A percentile compares a stretch with the other conserved stretches of the same genome.
phyloP scores from a whole-genome alignment of 2,113 vertebrate species.

The Capra hircus region DNA sequence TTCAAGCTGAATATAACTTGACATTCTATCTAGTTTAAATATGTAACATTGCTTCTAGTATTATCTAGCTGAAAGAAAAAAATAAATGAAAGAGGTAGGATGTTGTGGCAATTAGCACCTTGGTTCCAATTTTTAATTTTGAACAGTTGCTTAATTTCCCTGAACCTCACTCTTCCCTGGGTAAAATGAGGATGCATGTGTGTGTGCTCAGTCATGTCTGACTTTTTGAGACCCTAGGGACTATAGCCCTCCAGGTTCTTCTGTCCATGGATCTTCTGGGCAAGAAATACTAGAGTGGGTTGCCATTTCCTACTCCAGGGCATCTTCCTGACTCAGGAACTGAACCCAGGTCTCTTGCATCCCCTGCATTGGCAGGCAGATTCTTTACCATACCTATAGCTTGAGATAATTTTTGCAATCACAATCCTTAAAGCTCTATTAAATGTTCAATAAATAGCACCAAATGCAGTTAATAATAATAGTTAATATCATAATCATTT shows the following conservation, averaged over 20 bases:
- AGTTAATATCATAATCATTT: background rate
- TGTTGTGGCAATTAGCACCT: too few relatives aligned
- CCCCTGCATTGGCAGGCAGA: background rate
- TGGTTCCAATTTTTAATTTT: too few relatives aligned
- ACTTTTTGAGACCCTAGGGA: background rate
- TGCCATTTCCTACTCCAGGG: background rate
- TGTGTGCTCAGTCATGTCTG: background rate
- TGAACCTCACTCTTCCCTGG: too few relatives aligned
- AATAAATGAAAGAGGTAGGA: too few relatives aligned
- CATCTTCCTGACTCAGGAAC: background rate
- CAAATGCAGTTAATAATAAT: background rate
- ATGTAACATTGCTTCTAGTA: background rate
- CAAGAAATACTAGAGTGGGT: background rate
- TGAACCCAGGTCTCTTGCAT: background rate
- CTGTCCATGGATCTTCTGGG: background rate
- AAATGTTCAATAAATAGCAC: background rate
- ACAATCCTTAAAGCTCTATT: background rate
- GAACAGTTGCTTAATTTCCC: too few relatives aligned
- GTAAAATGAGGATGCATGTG: background rate
- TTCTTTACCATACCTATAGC: background rate
- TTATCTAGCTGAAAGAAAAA: background rate
- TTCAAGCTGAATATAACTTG: slow-evolving; percentile 10
- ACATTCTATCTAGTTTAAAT: background rate
- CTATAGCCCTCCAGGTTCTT: background rate
- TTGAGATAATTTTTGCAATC: background rate